Percentiles rank a stretch among this genome's conserved stretches.
Evolutionary conservation across 2,113 vertebrate genomes (phyloP).

Genomic region (Lonchura striata): DNA sequence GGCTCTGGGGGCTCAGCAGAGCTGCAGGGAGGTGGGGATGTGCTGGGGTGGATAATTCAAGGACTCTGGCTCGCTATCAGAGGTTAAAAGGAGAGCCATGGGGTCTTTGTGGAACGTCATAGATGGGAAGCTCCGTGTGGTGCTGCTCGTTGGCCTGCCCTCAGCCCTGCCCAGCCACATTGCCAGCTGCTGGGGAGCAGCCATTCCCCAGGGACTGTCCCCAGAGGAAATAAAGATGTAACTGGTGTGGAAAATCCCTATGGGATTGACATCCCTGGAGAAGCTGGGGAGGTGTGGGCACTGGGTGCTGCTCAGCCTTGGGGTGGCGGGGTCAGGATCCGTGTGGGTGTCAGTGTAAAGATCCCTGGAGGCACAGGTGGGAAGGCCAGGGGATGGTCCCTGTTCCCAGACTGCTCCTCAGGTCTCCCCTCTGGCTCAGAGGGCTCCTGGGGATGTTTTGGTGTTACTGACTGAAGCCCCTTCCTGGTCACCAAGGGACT

Average conservation of each 20-base stretch:
- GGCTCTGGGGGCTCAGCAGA: background rate
- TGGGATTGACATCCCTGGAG: fast-evolving
- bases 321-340: background rate
- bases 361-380: background rate
- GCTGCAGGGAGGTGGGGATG: background rate
- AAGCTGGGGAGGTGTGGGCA: background rate
- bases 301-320: background rate
- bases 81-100: background rate
- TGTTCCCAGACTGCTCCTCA: background rate
- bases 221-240: background rate
- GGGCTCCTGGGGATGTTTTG: background rate
- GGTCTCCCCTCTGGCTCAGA: fast-evolving
- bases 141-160: background rate
- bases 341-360: fast-evolving
- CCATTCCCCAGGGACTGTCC: fast-evolving
- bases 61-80: background rate
- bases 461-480: background rate
- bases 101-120: background rate
- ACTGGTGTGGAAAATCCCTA: background rate
- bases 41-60: background rate
- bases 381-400: background rate
- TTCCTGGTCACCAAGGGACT: background rate
- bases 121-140: background rate
- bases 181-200: background rate
- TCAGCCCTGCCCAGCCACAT: background rate